These are phyloP conservation scores for Smutsia gigantea DNA, from an alignment of 2,797 vertebrate genomes.

Conservation along the genomic window DNA sequence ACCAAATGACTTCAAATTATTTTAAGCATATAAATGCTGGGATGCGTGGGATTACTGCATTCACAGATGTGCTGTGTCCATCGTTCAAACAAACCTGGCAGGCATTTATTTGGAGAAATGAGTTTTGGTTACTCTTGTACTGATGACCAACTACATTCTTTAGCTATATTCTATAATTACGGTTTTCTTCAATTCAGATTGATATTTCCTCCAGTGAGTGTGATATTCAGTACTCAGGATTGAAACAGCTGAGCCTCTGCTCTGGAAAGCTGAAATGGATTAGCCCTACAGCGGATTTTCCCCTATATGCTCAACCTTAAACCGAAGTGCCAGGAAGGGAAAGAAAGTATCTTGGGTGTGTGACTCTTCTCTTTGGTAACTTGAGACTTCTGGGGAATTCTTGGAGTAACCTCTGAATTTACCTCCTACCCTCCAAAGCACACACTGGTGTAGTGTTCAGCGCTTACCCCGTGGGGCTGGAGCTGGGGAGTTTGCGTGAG, in stretches of 20 bases:
- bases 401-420: background rate
- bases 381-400: background rate
- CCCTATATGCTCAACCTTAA: background rate
- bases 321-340: background rate
- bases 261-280: conserved; percentile 18
- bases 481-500: background rate
- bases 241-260: background rate
- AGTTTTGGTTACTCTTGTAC: background rate
- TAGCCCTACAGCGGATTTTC: background rate
- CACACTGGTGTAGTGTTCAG: background rate
- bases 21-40: background rate
- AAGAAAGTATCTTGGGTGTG: background rate
- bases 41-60: background rate
- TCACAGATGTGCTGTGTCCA: background rate
- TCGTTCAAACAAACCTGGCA: background rate
- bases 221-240: background rate
- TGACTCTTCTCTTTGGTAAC: background rate
- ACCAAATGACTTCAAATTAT: background rate
- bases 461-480: background rate
- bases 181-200: background rate
- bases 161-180: background rate
- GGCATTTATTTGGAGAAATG: background rate
- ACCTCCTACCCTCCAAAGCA: background rate
- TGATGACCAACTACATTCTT: background rate
- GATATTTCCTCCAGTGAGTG: background rate